phyloP scores from a whole-genome alignment of 2,113 vertebrate genomes.

The Sprattus sprattus region DNA sequence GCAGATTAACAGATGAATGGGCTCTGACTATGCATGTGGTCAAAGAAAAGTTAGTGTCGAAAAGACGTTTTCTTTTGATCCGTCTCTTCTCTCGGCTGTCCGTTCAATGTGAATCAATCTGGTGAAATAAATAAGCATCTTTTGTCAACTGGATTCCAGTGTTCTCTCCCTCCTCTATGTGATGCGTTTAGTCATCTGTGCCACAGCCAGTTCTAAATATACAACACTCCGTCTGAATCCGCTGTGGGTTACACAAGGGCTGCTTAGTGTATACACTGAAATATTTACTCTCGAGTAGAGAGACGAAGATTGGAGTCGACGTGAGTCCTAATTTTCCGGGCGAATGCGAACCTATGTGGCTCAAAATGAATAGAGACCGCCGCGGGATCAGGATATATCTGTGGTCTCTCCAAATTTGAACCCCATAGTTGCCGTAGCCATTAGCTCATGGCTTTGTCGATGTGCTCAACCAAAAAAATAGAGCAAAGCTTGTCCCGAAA shows the following conservation, averaged over 20 bases:
- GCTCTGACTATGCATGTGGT: constrained; percentile 5
- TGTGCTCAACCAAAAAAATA: not conserved
- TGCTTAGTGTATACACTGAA: constrained; percentile 16
- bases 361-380: not conserved
- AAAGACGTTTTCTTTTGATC: not conserved
- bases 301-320: not conserved
- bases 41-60: not conserved
- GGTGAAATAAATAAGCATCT: not conserved
- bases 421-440: not conserved
- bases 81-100: not conserved
- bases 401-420: not conserved
- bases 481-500: not conserved
- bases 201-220: constrained; percentile 8
- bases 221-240: constrained; percentile 18
- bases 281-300: constrained; percentile 21
- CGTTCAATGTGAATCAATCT: not conserved
- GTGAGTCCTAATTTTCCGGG: not conserved
- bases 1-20: constrained; percentile 13
- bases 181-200: constrained; percentile 8
- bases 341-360: not conserved
- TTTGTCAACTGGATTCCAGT: not conserved
- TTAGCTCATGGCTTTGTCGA: not conserved
- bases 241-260: constrained; percentile 8
- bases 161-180: not conserved
- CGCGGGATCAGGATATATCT: not conserved